Evolutionary conservation across 30 jellyfish, hydroid and myxozoan genomes (phyloP), one percentile per base, ranked within the genome.

Genomic region (Cassiopea andromeda): DNA sequence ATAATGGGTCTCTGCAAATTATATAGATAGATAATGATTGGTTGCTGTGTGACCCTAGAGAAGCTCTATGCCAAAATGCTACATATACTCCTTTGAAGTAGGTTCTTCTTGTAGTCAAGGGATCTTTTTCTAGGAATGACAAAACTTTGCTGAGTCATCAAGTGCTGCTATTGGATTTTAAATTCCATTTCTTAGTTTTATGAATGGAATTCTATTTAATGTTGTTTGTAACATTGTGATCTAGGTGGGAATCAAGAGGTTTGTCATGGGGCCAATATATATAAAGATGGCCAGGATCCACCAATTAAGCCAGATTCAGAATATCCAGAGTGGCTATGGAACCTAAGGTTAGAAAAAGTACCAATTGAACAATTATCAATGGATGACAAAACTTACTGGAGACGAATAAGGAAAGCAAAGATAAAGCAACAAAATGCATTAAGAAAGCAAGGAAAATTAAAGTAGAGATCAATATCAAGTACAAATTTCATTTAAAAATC

Each of bases 311-410:
- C 95, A 2, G 98, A 87, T 66, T 85, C 92, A 60, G 98, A 89
- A 18, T 94, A 94, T 72, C 98, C 98, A 14, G 98, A 94, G 16
- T 94, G 98, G 98, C 77, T 94, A 17, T 89, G 97, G 98, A 84
- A 64, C 14, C 60, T 94, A 74, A 85, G 76, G 14, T 80, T 69
- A 9, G 92, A 92, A 45, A 85, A 87, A 44, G 54, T 66, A 6
- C 93, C 92, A 8, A 69, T 94, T 17, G 88, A 90, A 66, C 94
- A 94, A 48, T 74, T 94, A 68, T 81, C 98, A 5, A 81, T 68
- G 46, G 96, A 85, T 69, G 98, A 94, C 18, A 89, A 80, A 44
- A 82, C 82, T 18, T 94, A 89, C 69, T 90, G 92, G 90, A 89
- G 93, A 78, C 73, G 96, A 70, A 48, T 85, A 2, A 77, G 97